Evolutionary conservation across 1,140 invertebrate species (phyloP), one percentile per base, ranked within the genome.

Genomic region (Odontomachus brunneus): DNA sequence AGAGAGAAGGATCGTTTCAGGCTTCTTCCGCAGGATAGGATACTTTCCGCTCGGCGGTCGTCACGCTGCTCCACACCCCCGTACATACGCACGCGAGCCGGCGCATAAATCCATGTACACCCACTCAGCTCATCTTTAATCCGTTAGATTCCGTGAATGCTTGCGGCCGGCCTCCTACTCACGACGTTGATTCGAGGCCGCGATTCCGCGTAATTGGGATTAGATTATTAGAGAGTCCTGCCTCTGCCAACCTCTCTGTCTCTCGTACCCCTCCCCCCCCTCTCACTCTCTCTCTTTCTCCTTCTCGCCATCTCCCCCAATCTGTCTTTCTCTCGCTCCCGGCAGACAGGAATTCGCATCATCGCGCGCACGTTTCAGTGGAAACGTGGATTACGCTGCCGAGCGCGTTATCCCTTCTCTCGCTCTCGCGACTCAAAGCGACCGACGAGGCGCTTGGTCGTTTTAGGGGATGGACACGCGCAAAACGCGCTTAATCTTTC

Each of bases 81-180:
- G 76, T 80, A 5, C 48, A 84, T 73, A 75, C 63, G 72, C 81
- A 84, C 78, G 88, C 89, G 86, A 87, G 89, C 76, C 88, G 75
- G 83, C 81, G 84, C 85, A 85, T 85, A 86, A 67, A 86, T 83
- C 83, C 82, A 63, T 51, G 69, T 73, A 78, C 85, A 84, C 83
- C 85, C 88, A 76, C 83, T 74, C 73, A 59, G 67, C 72, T 82
- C 19, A 57, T 81, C 59, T 76, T 82, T 83, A 71, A 87, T 85
- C 85, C 87, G 88, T 89, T 93, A 92, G 89, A 92, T 92, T 90
- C 89, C 85, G 63, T 71, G 83, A 85, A 89, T 90, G 85, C 83
- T 75, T 82, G 74, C 83, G 82, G 71, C 72, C 33, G 22, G 73
- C 83, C 75, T 80, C 72, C 51, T 49, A 51, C 80, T 65, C 83